A percentile compares a stretch with the other conserved stretches of the same genome.
phyloP scores from a whole-genome alignment of 2,888 invertebrate species.

The Pedicia rivosa region DNA sequence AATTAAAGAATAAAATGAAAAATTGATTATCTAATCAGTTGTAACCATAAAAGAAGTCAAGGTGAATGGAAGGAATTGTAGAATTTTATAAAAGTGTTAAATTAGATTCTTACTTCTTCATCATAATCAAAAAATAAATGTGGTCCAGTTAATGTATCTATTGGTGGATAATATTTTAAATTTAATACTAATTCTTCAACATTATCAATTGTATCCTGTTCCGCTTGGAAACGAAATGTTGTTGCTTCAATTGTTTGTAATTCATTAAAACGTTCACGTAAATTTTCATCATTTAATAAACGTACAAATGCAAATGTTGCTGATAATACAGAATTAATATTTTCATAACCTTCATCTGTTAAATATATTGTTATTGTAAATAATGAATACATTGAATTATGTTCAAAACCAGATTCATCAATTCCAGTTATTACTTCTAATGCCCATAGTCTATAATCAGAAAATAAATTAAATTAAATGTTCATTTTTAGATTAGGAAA shows the following conservation, averaged over 20 bases:
- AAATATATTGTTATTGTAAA: constrained; percentile 58
- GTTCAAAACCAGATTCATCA: constrained; percentile 58
- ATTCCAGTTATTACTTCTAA: constrained; percentile 53
- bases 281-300: constrained; percentile 49
- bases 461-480: background rate
- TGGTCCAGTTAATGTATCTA: constrained; percentile 63
- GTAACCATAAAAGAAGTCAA: no score
- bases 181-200: constrained; percentile 61
- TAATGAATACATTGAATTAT: constrained; percentile 60
- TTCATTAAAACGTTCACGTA: constrained; percentile 55
- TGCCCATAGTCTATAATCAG: constrained; percentile 51
- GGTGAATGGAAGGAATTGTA: background rate
- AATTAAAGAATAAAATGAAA: no score
- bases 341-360: constrained; percentile 54
- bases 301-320: constrained; percentile 66
- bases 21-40: no score
- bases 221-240: constrained; percentile 53
- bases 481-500: constrained; percentile 1
- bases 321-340: constrained; percentile 44
- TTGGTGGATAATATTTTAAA: constrained; percentile 66
- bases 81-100: constrained; percentile 15
- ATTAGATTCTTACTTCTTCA: constrained; percentile 37
- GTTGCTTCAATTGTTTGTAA: constrained; percentile 54
- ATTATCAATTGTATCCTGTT: constrained; percentile 54
- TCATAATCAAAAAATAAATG: constrained; percentile 62